Evolutionary conservation across 2,113 vertebrate species (phyloP), one percentile per base, ranked within the genome.

Genomic region (Centropristis striata): DNA sequence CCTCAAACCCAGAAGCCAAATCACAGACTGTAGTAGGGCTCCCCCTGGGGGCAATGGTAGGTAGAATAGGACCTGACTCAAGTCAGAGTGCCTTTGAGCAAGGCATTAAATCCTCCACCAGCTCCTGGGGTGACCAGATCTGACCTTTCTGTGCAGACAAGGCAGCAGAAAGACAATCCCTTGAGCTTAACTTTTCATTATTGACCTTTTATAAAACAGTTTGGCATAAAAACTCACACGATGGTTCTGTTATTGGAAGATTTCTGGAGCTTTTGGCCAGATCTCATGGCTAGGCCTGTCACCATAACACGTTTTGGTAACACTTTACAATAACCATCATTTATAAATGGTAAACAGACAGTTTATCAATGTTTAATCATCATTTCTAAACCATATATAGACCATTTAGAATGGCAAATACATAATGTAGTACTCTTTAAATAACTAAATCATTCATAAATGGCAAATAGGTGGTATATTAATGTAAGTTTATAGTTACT

Each of bases 41-140:
- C 93, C 90, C 89, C 54, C 90, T 92, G 37, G 83, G 18, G 93
- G 86, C 21, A 1, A 14, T 47, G 13, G 44, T 23, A 23, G 41
- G 23, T 18, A 80, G 0, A 32, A 20, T 58, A 32, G 10, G 49
- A 32, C 12, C 20, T 28, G 27, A 14, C 16, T 23, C 8, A n/a
- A 11, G 37, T 21, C 16, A 47, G 42, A 37, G 39, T n/a, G 44
- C 41, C 28, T 23, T 10, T 28, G 49, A 70, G 64, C 41, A 54
- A 66, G 44, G 23, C 51, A n/a, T 8, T 25, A 5, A 28, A 46
- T 21, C 16, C 5, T 11, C 4, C 14, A 8, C n/a, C 16, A 32
- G 50, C 37, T 15, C 36, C 20, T 41, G 16, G 8, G 12, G 20
- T 5, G 23, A 64, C 1, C 28, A 18, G 2, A 21, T 39, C 10